These are phyloP conservation scores for Macheiramphus alcinus DNA, from an alignment of 2,113 vertebrate species.

Conservation along the genomic window DNA sequence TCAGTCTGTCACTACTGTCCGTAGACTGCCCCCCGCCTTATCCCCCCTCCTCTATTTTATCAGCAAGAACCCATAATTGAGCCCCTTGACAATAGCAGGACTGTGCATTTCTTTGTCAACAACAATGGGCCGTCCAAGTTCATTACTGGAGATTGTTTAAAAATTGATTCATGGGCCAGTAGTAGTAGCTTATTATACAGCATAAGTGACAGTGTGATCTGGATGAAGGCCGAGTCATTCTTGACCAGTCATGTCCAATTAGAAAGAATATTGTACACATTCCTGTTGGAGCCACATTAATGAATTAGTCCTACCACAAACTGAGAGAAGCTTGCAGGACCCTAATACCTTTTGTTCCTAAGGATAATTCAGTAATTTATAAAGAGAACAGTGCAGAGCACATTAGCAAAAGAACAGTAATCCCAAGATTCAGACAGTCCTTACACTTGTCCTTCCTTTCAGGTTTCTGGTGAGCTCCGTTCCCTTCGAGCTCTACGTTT, in stretches of 20 bases:
- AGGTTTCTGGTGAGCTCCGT: neutral
- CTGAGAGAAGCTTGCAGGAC: conserved; percentile 72
- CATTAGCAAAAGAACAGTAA: conserved; percentile 35
- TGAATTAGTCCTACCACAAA: conserved; percentile 82
- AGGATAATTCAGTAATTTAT: conserved; percentile 74
- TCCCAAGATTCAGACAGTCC: neutral
- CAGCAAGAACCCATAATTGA: conserved; percentile 74
- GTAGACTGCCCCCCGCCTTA: neutral
- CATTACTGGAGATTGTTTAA: conserved; percentile 77
- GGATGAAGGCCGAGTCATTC: conserved; percentile 73
- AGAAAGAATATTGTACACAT: conserved; percentile 71
- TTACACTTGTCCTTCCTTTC: neutral
- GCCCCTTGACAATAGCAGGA: conserved; percentile 67
- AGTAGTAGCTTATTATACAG: conserved; percentile 81
- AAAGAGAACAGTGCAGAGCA: conserved; percentile 62
- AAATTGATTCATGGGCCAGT: conserved; percentile 71
- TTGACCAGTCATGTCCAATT: conserved; percentile 81
- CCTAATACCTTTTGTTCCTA: conserved; percentile 77
- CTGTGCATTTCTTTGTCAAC: conserved; percentile 72
- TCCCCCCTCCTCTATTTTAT: conserved; percentile 32
- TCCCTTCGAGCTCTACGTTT: neutral
- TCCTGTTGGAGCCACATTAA: conserved; percentile 78
- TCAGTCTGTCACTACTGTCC: conserved; percentile 54
- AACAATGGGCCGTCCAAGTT: conserved; percentile 78
- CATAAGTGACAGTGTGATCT: conserved; percentile 76